These are phyloP conservation scores for Eumerus sabulonum DNA, from an alignment of 2,888 invertebrate genomes.

Conservation along the genomic window DNA sequence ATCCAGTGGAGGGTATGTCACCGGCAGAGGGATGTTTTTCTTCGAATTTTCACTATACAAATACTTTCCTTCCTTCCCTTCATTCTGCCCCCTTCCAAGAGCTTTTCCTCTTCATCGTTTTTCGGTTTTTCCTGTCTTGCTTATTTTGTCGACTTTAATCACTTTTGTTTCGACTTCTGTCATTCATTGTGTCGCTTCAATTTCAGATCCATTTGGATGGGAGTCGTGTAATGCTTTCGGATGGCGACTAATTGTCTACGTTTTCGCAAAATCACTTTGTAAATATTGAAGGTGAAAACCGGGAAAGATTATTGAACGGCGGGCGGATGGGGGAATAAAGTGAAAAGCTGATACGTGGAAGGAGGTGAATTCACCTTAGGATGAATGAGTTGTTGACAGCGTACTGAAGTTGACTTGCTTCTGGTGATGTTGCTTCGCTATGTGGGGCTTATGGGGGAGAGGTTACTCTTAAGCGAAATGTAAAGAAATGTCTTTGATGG, in stretches of 20 bases:
- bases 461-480: too few relatives aligned
- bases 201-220: constrained; percentile 61
- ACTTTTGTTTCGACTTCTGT: constrained; percentile 62
- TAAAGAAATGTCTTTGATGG: too few relatives aligned
- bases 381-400: too few relatives aligned
- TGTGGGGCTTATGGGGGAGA: too few relatives aligned
- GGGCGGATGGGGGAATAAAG: too few relatives aligned
- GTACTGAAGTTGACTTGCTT: too few relatives aligned
- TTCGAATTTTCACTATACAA: background rate
- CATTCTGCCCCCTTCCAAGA: too few relatives aligned
- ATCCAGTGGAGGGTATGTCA: background rate
- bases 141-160: constrained; percentile 59
- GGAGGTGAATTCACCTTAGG: too few relatives aligned
- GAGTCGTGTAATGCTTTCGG: constrained; percentile 58
- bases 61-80: too few relatives aligned
- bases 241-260: constrained; percentile 61
- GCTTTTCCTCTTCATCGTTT: too few relatives aligned
- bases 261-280: constrained; percentile 45
- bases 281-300: constrained; percentile 40
- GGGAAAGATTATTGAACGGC: background rate
- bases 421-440: too few relatives aligned
- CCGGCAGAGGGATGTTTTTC: background rate
- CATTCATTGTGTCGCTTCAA: constrained; percentile 66
- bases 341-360: too few relatives aligned
- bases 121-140: constrained; percentile 14